These are phyloP conservation scores for Acrocyrtus sp. DNA, from an alignment of 2,888 invertebrate genomes.

Conservation along the genomic window DNA sequence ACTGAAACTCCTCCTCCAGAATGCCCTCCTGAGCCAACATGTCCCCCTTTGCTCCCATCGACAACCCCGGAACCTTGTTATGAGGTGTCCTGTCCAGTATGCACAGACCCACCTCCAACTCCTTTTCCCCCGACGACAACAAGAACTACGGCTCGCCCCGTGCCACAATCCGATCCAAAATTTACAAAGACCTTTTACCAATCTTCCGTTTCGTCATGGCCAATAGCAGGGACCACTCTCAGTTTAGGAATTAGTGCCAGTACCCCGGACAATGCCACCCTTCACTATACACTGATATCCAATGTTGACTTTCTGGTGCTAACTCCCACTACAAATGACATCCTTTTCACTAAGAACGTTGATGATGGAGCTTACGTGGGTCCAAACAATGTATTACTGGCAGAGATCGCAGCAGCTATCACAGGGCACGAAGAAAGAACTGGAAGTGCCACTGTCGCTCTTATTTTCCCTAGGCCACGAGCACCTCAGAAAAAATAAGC, in stretches of 20 bases:
- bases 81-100: no score
- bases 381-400: slow-evolving; percentile 17
- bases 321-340: slow-evolving; percentile 1
- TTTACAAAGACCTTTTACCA: slow-evolving; percentile 17
- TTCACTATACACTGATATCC: background rate
- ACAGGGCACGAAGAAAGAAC: background rate
- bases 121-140: no score
- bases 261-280: background rate
- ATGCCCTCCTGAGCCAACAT: no score
- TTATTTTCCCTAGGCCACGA: no score
- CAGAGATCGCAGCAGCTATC: slow-evolving; percentile 4
- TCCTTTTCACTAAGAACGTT: slow-evolving; percentile 20
- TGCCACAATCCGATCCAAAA: no score
- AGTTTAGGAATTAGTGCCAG: slow-evolving; percentile 12
- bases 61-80: no score
- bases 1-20: no score
- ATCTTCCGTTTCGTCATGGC: slow-evolving; percentile 11
- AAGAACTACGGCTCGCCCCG: no score
- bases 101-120: no score
- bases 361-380: slow-evolving; percentile 19
- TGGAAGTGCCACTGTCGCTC: no score
- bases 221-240: slow-evolving; percentile 5
- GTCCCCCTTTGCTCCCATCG: no score
- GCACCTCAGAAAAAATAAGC: no score
- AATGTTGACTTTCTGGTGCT: slow-evolving; percentile 9